A percentile compares a stretch with the other conserved stretches of the same genome.
phyloP scores from a whole-genome alignment of 2,113 vertebrate species.

The Aix galericulata region DNA sequence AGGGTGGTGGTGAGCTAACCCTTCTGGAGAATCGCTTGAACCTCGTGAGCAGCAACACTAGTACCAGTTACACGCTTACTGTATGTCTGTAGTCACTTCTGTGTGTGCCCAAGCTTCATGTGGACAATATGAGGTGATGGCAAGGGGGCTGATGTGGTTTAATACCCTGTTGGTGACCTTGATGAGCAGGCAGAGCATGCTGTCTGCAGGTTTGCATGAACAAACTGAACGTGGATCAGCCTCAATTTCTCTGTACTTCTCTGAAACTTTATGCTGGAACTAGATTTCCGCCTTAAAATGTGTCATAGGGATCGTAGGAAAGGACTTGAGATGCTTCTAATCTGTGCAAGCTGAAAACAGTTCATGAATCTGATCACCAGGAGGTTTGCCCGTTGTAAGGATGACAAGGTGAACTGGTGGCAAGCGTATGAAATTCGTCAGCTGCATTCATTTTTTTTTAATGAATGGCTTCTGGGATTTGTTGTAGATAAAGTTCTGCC shows the following conservation, averaged over 20 bases:
- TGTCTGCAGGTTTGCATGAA: too few species aligned
- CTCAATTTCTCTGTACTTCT: background rate
- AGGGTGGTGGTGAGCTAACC: background rate
- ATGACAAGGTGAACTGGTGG: background rate
- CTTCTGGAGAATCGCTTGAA: background rate
- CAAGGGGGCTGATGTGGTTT: too few species aligned
- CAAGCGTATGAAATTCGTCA: background rate
- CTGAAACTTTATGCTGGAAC: background rate
- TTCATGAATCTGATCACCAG: background rate
- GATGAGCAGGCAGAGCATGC: too few species aligned
- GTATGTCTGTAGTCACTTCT: fast-evolving
- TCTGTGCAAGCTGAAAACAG: fast-evolving
- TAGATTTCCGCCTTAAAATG: background rate
- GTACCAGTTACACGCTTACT: background rate
- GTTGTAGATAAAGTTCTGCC: fast-evolving
- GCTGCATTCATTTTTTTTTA: background rate
- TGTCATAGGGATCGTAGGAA: background rate
- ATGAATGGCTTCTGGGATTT: background rate
- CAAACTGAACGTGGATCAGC: background rate
- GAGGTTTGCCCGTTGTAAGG: background rate
- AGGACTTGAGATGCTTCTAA: background rate
- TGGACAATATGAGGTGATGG: too few species aligned
- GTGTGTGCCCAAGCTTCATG: background rate
- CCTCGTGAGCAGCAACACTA: background rate
- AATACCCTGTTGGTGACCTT: too few species aligned